A percentile compares a stretch with the other conserved stretches of the same genome.
Evolutionary conservation across 2,113 vertebrate species (phyloP).

Genomic region (Prochilodus magdalenae): DNA sequence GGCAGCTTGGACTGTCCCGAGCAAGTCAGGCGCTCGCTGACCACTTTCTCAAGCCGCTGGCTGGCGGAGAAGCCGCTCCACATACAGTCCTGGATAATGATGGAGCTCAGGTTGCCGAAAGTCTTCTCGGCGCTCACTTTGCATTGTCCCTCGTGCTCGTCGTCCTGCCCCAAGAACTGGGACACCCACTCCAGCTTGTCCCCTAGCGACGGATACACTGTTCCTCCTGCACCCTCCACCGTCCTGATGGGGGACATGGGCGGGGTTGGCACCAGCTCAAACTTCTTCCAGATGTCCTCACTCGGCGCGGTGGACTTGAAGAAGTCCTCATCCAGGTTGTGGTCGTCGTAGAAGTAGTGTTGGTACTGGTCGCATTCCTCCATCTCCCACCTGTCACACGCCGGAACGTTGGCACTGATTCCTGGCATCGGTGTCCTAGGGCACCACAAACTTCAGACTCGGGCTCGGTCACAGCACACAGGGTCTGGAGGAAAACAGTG

Average conservation of each 20-base stretch:
- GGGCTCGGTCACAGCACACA: slow-evolving; percentile 27
- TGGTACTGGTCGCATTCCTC: slow-evolving; percentile 90
- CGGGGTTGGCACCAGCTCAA: slow-evolving; percentile 93
- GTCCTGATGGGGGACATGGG: slow-evolving; percentile 84
- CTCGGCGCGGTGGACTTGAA: slow-evolving; percentile 93
- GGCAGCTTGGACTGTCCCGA: slow-evolving; percentile 63
- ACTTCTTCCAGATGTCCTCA: slow-evolving; percentile 98
- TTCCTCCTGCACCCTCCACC: slow-evolving; percentile 70
- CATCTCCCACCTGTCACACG: slow-evolving; percentile 83
- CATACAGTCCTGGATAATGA: slow-evolving; percentile 94
- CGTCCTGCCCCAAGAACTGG: slow-evolving; percentile 83
- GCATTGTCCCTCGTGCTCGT: slow-evolving; percentile 79
- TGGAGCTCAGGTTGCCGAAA: slow-evolving; percentile 88
- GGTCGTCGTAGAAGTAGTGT: slow-evolving; percentile 93
- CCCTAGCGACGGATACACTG: slow-evolving; percentile 71
- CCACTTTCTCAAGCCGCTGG: slow-evolving; percentile 87
- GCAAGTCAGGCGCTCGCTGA: slow-evolving; percentile 81
- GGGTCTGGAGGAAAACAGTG: slow-evolving; percentile 19
- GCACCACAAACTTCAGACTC: neutral
- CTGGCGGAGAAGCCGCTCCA: slow-evolving; percentile 93
- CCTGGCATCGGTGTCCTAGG: slow-evolving; percentile 67
- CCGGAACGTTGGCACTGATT: slow-evolving; percentile 67
- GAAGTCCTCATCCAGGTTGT: slow-evolving; percentile 88
- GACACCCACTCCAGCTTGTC: slow-evolving; percentile 83
- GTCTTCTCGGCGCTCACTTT: slow-evolving; percentile 78